A percentile compares a stretch with the other conserved stretches of the same genome.
phyloP scores from a whole-genome alignment of 2,113 vertebrate species.

The Tragelaphus imberbis region DNA sequence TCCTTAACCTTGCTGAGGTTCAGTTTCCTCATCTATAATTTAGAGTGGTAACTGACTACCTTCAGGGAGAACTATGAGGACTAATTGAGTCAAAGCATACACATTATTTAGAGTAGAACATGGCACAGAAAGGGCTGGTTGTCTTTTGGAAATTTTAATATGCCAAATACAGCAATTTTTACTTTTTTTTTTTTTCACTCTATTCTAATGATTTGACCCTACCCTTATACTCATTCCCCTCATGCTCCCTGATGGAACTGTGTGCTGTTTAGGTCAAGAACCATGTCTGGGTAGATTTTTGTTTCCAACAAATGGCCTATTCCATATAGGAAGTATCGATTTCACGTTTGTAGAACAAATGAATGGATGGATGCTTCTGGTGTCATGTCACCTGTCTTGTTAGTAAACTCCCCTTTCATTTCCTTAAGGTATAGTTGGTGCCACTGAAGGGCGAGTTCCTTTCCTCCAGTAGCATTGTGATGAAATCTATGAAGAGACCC shows the following conservation, averaged over 20 bases:
- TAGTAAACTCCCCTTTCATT: not conserved
- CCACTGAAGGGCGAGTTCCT: not conserved
- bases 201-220: not conserved
- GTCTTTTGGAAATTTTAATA: not conserved
- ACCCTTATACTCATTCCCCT: not conserved
- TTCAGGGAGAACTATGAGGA: not conserved
- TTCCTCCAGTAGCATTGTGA: too few species aligned
- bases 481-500: not conserved
- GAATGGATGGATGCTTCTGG: not conserved
- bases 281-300: not conserved
- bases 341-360: not conserved
- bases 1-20: not conserved
- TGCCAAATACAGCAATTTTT: not conserved
- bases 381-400: not conserved
- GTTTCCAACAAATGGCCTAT: not conserved
- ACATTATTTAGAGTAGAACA: not conserved
- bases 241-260: not conserved
- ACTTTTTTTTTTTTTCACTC: not conserved
- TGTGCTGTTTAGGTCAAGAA: not conserved
- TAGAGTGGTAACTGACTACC: not conserved
- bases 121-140: accelerated
- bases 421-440: not conserved
- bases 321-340: not conserved
- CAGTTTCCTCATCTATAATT: not conserved
- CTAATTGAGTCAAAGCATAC: not conserved